Evolutionary conservation across 2,888 invertebrate species (phyloP).

Genomic region (Campoplex capitator): DNA sequence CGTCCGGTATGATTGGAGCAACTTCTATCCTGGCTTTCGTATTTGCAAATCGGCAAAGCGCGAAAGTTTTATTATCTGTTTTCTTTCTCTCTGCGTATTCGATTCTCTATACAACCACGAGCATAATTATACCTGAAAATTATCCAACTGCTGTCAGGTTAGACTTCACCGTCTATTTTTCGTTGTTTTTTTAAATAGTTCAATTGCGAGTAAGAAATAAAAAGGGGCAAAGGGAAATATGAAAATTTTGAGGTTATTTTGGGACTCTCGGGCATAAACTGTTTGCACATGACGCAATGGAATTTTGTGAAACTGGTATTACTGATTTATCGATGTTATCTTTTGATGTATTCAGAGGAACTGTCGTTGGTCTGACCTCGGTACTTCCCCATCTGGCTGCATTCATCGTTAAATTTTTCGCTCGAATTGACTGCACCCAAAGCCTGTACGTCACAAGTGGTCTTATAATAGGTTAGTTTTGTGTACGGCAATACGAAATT

Average conservation of each 20-base stretch:
- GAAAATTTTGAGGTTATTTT: neutral
- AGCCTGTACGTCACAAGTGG: constrained; percentile 69
- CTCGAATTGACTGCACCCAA: constrained; percentile 67
- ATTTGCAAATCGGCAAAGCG: constrained; percentile 61
- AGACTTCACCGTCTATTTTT: constrained; percentile 22
- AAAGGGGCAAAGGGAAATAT: neutral
- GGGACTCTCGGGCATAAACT: neutral
- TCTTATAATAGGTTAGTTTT: constrained; percentile 70
- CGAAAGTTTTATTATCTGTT: constrained; percentile 66
- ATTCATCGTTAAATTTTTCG: constrained; percentile 69
- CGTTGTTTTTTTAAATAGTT: neutral
- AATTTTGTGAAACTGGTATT: constrained; percentile 16
- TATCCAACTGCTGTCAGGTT: constrained; percentile 78
- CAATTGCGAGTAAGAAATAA: too few relatives aligned
- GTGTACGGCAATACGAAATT: constrained; percentile 40
- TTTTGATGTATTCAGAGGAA: constrained; percentile 72
- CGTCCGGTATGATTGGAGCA: constrained; percentile 73
- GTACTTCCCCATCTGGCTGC: constrained; percentile 73
- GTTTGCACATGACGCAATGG: neutral
- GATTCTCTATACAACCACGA: constrained; percentile 71
- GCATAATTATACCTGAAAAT: constrained; percentile 74
- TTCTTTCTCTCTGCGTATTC: constrained; percentile 74
- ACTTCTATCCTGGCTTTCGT: constrained; percentile 68
- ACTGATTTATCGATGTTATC: constrained; percentile 31
- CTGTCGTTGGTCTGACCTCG: constrained; percentile 72